phyloP scores from a whole-genome alignment of 2,113 vertebrate species.

The Mus musculus region DNA sequence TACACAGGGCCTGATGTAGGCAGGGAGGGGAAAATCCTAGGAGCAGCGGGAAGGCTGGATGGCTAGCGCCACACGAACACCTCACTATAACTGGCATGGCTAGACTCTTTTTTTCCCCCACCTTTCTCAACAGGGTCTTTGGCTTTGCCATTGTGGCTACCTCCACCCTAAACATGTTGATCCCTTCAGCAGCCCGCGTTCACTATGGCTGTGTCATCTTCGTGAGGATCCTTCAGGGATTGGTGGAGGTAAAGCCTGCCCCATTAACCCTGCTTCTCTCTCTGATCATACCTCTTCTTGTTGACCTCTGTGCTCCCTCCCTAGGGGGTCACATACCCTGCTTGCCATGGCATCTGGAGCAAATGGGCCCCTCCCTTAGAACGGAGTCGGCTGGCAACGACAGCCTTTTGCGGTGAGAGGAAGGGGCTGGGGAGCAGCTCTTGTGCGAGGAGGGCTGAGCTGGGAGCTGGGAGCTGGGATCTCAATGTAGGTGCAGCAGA shows the following conservation, averaged over 20 bases:
- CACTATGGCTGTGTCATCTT: slow-evolving; percentile 94
- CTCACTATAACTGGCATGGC: background rate
- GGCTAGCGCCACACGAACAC: background rate
- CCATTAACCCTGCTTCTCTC: background rate
- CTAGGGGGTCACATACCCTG: slow-evolving; percentile 95
- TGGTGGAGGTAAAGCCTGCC: slow-evolving; percentile 91
- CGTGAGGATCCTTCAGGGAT: slow-evolving; percentile 93
- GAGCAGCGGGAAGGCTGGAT: background rate
- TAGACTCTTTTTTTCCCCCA: no score
- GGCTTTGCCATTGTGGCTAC: slow-evolving; percentile 96
- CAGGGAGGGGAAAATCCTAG: background rate
- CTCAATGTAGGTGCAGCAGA: background rate
- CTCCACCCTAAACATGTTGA: slow-evolving; percentile 94
- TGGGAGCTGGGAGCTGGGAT: background rate
- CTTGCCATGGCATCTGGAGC: slow-evolving; percentile 94
- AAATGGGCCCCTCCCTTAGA: slow-evolving; percentile 81
- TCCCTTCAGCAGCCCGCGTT: slow-evolving; percentile 91
- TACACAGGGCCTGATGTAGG: background rate
- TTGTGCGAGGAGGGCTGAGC: background rate
- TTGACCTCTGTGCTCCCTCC: background rate
- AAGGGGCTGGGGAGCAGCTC: background rate
- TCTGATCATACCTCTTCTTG: background rate
- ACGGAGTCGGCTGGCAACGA: slow-evolving; percentile 73
- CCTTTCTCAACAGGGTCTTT: slow-evolving; percentile 89
- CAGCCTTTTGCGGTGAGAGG: slow-evolving; percentile 79